Conservation (phyloP, 37 sponge, comb jelly and placozoan species). For the Eunapius fragilis region DNA sequence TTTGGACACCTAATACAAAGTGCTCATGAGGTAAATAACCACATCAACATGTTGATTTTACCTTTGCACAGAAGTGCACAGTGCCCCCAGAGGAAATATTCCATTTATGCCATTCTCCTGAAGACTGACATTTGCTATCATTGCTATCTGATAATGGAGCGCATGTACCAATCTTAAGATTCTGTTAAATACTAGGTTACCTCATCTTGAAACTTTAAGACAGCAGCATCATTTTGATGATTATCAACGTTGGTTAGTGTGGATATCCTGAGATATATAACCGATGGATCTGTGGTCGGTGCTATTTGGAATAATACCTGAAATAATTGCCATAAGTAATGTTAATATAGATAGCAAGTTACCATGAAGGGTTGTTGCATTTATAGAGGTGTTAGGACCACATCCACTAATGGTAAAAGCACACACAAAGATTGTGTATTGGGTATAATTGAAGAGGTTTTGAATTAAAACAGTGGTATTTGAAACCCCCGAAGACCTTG, state of each 20-base stretch:
- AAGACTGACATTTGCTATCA: no score
- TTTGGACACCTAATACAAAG: not conserved
- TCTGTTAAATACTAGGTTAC: no score
- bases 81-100: no score
- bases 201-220: not conserved
- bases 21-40: not conserved
- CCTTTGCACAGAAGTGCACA: no score
- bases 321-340: no score
- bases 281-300: not conserved
- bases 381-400: not conserved
- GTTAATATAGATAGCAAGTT: not conserved
- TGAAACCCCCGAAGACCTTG: not conserved
- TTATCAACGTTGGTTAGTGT: not conserved
- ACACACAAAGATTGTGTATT: not conserved
- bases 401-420: not conserved
- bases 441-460: not conserved
- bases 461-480: not conserved
- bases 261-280: not conserved
- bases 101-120: no score
- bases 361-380: not conserved
- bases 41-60: no score
- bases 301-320: no score
- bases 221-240: not conserved
- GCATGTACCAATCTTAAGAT: not conserved
- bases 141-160: not conserved